Base-by-base conservation (phyloP, 2,797 vertebrate species). In the Potorous gilbertii region DNA sequence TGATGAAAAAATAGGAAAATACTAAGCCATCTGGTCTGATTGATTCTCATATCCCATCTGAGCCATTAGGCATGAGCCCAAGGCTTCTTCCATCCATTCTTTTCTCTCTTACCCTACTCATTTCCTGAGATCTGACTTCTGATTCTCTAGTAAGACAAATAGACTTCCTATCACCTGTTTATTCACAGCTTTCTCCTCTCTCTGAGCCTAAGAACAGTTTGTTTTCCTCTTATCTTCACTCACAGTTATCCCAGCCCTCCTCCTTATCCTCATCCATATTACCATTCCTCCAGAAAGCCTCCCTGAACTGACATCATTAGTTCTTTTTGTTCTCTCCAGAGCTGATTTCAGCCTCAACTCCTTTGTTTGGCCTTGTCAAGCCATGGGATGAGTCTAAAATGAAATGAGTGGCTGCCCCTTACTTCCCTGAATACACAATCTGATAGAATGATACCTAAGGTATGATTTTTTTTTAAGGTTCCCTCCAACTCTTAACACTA, bases 101-200 rank as follows among this genome's bases (percentile, higher is more conserved):
- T 81, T 81, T 5, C 3, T 21, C 40, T 11, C 4, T 74, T 28
- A n/a, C 3, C 27, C 62, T 54, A 40, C 18, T 94, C 57, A 28
- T 50, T 95, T 91, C 54, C 52, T 74, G 93, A 92, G 94, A 54
- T 50, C 87, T 62, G 40, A 27, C 90, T 56, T 87, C 90, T 94
- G 13, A 81, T 1, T 46, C 52, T 55, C 56, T 40, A 90, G 0
- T 6, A 3, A 74, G 57, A 91, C 89, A 87, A 91, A 95, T 4
- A 81, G 5, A 1, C 74, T 87, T 87, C 52, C n/a, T 21, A 90
- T 28, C 13, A 27, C 27, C 21, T 55, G 34, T 91, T 92, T 56
- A 34, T 40, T 54, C 28, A 10, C 34, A 62, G 81, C 21, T 28
- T 92, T 92, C 74, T 46, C 21, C 74, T 90, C 74, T 92, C 1